These are phyloP conservation scores for Penaeus indicus DNA, from an alignment of 1,140 invertebrate species.

Conservation along the genomic window DNA sequence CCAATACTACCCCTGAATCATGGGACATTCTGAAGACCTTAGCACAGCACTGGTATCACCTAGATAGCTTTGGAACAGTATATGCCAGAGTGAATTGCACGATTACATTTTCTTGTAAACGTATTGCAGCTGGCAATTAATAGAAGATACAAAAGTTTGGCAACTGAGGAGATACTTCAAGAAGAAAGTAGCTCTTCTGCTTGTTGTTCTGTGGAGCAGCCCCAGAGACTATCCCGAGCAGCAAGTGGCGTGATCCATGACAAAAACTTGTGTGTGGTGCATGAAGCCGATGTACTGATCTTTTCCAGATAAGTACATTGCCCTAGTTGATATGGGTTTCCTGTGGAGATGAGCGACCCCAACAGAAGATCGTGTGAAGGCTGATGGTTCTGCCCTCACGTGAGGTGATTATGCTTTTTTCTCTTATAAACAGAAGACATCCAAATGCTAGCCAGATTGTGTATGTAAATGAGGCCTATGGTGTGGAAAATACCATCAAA, in stretches of 20 bases:
- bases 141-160: not conserved
- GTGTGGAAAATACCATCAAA: constrained; percentile 13
- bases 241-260: not conserved
- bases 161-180: not conserved
- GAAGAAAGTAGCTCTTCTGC: constrained; percentile 15
- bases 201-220: not conserved
- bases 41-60: not conserved
- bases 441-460: constrained; percentile 27
- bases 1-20: not conserved
- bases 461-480: constrained; percentile 13
- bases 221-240: not conserved
- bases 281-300: not conserved
- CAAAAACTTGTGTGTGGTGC: not conserved
- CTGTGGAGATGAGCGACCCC: constrained; percentile 18
- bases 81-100: not conserved
- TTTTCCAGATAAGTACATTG: constrained; percentile 35
- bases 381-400: constrained; percentile 24
- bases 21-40: not conserved
- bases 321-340: constrained; percentile 17
- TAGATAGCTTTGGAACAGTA: constrained; percentile 7
- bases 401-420: constrained; percentile 27
- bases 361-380: constrained; percentile 18
- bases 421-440: not conserved
- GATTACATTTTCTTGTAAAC: constrained; percentile 1
- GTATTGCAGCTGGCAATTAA: not conserved